Evolutionary conservation across 2,113 vertebrate species (phyloP).

Genomic region (Zootoca vivipara): DNA sequence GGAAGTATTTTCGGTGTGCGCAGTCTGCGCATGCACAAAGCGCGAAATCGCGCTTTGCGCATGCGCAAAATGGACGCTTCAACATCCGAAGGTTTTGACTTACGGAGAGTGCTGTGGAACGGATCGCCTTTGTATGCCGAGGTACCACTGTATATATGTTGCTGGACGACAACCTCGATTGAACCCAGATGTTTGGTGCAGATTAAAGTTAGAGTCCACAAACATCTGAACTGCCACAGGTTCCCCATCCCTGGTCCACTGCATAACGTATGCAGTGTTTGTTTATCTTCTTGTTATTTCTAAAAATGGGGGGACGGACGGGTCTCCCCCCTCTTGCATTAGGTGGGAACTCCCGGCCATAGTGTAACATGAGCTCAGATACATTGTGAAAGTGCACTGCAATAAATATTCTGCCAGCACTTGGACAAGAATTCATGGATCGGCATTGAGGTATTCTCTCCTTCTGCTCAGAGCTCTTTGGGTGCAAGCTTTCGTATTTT

Average conservation of each 20-base stretch:
- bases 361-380: background rate
- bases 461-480: background rate
- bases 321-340: background rate
- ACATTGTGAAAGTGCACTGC: background rate
- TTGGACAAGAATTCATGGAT: background rate
- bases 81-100: too few relatives aligned
- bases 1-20: too few relatives aligned
- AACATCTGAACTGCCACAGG: too few relatives aligned
- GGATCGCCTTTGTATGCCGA: too few relatives aligned
- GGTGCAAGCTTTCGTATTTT: background rate
- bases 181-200: too few relatives aligned
- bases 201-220: too few relatives aligned
- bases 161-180: too few relatives aligned
- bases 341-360: background rate
- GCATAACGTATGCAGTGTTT: background rate
- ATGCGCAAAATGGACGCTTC: too few relatives aligned
- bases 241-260: background rate
- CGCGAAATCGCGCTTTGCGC: too few relatives aligned
- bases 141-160: too few relatives aligned
- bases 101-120: too few relatives aligned
- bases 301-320: background rate
- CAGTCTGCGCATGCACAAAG: too few relatives aligned
- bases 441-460: background rate
- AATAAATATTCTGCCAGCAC: background rate
- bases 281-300: background rate